Base-by-base conservation (phyloP, 2,888 invertebrate genomes). In the Xestoiulus laeticollis region DNA sequence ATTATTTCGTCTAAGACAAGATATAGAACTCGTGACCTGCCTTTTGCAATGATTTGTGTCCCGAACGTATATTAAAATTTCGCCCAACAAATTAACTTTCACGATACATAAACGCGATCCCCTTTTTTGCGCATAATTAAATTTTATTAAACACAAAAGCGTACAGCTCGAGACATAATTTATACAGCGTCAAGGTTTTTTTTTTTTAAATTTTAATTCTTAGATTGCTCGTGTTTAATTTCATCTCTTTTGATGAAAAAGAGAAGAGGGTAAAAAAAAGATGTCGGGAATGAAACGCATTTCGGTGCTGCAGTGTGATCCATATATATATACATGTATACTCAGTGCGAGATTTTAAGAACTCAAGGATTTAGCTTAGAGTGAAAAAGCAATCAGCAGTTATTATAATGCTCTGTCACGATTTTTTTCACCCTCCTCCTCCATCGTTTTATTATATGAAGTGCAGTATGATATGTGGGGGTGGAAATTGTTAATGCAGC, bases 401-500 rank as follows among this genome's bases (percentile, higher is more conserved):
- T 48, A 48, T 48, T 48, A 48, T 48, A 48, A 48, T 48, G 48
- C 48, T 48, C 48, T 48, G 48, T 48, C 48, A 48, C 48, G 48
- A 48, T 48, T 48, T 48, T 48, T 48, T 48, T 48, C 19, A 5
- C 5, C 38, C 38, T 38, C 38, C 38, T 48, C 1, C 5, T 48
- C 19, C 48, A 16, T 48, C 48, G 48, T 48, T 48, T 48, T 48
- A 48, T 48, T 48, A 83, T 83, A 83, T 83, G 33, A 83, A 83
- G 33, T 32, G 83, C 30, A 32, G 83, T 16, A 83, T 83, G 30
- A 33, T 83, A 83, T 32, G 83, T 32, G 33, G 33, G 30, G 83
- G 30, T 83, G 30, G 33, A 83, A 83, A 83, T 83, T 83, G 48
- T 48, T 48, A 48, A 48, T 48, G 48, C 48, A 83, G 83, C 30